Base-by-base conservation (phyloP, 2,888 invertebrate species). In the Idaea straminata region DNA sequence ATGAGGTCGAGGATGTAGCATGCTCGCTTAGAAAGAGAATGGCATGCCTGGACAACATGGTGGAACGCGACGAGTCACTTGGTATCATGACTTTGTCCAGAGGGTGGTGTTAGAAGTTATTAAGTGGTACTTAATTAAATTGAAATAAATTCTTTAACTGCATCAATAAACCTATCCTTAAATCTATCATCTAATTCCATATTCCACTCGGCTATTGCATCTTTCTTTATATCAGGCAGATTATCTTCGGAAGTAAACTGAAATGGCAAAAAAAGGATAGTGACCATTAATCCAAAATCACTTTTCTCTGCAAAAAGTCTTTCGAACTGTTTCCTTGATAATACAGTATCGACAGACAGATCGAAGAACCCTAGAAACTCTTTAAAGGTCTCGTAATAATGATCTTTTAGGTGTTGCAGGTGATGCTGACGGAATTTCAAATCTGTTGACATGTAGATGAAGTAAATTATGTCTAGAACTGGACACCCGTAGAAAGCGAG, bases 381-480 rank as follows among this genome's bases (percentile, higher is more conserved):
- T 1, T 69, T 66, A 61, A 88, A 70, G 15, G 77, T 72, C 0
- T 81, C 69, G 58, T 81, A 76, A 60, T 88, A 88, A 1, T 82
- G 5, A 3, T 80, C 69, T 61, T 84, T 85, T 0, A 88, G 69
- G 25, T 80, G 25, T 2, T 71, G 62, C 57, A 85, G 57, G 62
- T 88, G 80, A 0, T 72, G 62, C n/a, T 66, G 74, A 15, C 87
- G 76, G 38, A 87, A 84, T 7, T 81, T 59, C 15, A 74, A 73
- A 63, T 86, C 85, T 0, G 85, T 83, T 7, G 77, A 69, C 3
- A 65, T 65, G 57, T 79, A 79, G 15, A 87, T 77, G 60, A 87
- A 83, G 61, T 77, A 83, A 0, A 86, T 4, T 2, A 88, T 72
- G 61, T 88, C 88, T 5, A 74, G 58, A 0, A 84, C 61, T 0